Base-by-base conservation (phyloP, 2,797 vertebrate genomes). In the Hyperoplus immaculatus region DNA sequence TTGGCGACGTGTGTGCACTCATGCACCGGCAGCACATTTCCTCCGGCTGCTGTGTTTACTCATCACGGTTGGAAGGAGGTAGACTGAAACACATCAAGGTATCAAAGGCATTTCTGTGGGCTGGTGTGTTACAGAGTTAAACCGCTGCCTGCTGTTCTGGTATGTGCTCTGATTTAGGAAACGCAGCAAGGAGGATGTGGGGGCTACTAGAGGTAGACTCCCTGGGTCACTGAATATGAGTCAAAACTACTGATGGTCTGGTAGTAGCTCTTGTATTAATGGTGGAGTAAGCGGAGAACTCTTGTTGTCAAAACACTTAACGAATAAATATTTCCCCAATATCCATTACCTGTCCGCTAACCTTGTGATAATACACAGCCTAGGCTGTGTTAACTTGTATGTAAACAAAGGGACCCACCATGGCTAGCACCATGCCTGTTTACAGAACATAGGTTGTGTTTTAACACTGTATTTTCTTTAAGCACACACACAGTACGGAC, bases 21-120 rank as follows among this genome's bases (percentile, higher is more conserved):
- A 42, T 77, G 62, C 29, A 61, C 56, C 1, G 14, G 83, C 67
- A 73, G 78, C 87, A 82, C 81, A 84, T 87, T 89, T 92, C 84
- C 86, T 80, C 84, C n/a, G 78, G 81, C 88, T 83, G 83, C 86
- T 88, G 75, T 92, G 92, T 93, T 93, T 92, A 89, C 82, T 89
- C 89, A 87, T 90, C 87, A 84, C 71, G 54, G 81, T 89, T 85
- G 88, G 87, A 82, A 88, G 77, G 80, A 90, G 87, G 82, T 82
- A 82, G 87, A 90, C 87, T 84, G 80, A 90, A 90, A 85, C 92
- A 88, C 88, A 88, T 90, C 86, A 89, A 91, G 89, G 84, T 94
- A 93, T 93, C 93, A 93, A 93, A 94, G 91, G 89, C 91, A 91
- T 93, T 94, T 93, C 89, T 93, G 92, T 91, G 92, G 90, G 92